Evolutionary conservation across 2,888 invertebrate species (phyloP), one percentile per base, ranked within the genome.

Genomic region (Plusia festucae): DNA sequence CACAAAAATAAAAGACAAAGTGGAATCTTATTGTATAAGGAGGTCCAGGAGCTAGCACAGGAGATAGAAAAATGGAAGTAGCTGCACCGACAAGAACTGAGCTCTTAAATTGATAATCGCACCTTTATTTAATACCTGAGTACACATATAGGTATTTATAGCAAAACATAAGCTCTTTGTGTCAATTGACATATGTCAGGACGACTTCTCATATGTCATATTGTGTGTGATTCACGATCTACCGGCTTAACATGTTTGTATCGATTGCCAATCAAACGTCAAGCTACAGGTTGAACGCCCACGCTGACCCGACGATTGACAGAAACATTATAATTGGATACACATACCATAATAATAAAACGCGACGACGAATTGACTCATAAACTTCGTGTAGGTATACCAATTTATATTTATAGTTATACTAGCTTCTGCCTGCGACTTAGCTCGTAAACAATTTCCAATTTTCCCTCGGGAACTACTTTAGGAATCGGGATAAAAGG

Each of bases 231-330:
- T 44, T 69, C 74, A 73, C 49, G 58, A 46, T 34, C 20, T 13
- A n/a, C 53, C 20, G 22, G n/a, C 24, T n/a, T 34, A 64, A 59
- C 56, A 51, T 57, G n/a, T 18, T 27, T 34, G 51, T 60, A 74
- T 57, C 73, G 65, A 74, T 73, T 73, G 61, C 65, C 62, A 73
- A 74, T 74, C 74, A 73, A 61, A 73, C 53, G 59, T 22, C 64
- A 61, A 59, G 46, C 49, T 46, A 58, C 58, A 62, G 73, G 74
- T 73, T 40, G 69, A 73, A 59, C 65, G 69, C 74, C 65, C 69
- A 53, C 8, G 30, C 46, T 71, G 61, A 74, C 65, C 65, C 65
- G 65, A 51, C 16, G 18, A 60, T 60, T 69, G 65, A 69, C 46
- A 20, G 53, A 34, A 61, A 62, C 69, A 56, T 73, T 53, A 73